Evolutionary conservation across 1,140 invertebrate genomes (phyloP), one percentile per base, ranked within the genome.

Genomic region (Psix sp.): DNA sequence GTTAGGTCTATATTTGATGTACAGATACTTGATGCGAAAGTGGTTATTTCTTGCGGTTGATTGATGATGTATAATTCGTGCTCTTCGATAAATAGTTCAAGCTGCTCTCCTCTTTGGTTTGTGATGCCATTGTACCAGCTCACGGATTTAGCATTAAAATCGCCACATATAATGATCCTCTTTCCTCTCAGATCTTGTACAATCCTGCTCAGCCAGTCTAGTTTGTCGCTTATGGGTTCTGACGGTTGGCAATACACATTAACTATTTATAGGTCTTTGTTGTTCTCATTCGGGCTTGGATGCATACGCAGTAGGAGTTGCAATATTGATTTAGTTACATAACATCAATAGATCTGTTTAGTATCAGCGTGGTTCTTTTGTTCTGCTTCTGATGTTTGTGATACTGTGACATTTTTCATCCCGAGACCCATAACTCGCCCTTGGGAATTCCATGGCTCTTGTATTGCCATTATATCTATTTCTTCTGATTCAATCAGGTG

Each of bases 1-100:
- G 66, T 52, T 0, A 54, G 9, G 21, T 62, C 56, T 0, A 71
- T 71, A 16, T 42, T 17, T 1, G 33, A 24, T 10, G 3, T 14
- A 14, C 67, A 42, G 0, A 0, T 31, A 1, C 5, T 15, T 1
- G 40, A 54, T 3, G 5, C 13, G 26, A 18, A 71, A 0, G 40
- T 62, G 0, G 39, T 15, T 1, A 14, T 5, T 0, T 40, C 16
- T 0, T 21, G 11, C 2, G 16, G 2, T 21, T 52, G 9, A 13
- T 70, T 70, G 0, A 59, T 17, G 3, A 60, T 15, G 2, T 24
- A 17, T 0, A 51, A 16, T 0, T 20, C 31, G 0, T 20, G 5
- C 5, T 46, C 2, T 0, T 13, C 11, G 4, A 70, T 51, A 7
- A 70, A 38, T 0, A 9, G 3, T 16, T 68, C 72, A 0, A 70